Conservation (phyloP, 2,888 invertebrate species). For the Sericinus montela region DNA sequence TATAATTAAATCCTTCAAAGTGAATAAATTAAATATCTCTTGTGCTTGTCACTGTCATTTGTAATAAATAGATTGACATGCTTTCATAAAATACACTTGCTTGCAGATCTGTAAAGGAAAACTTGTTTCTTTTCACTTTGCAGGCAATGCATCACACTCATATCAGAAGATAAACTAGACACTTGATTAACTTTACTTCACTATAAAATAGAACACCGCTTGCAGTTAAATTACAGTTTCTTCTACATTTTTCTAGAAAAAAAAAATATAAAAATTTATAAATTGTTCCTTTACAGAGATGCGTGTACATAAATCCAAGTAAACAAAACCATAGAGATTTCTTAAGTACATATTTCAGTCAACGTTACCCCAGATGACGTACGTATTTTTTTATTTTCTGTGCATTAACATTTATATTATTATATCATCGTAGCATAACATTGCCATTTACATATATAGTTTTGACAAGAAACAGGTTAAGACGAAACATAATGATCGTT, state of each 20-base stretch:
- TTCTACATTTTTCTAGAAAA: too few relatives aligned
- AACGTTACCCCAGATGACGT: too few relatives aligned
- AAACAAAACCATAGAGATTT: too few relatives aligned
- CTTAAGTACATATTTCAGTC: too few relatives aligned
- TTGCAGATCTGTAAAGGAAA: conserved; percentile 12
- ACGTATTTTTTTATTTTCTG: too few relatives aligned
- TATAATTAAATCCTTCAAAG: too few relatives aligned
- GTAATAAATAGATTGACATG: conserved; percentile 15
- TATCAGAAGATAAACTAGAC: conserved; percentile 3
- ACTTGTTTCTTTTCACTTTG: conserved; percentile 18
- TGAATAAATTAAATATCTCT: too few relatives aligned
- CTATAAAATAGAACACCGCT: neutral
- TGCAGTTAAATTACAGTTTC: neutral
- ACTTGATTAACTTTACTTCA: conserved; percentile 9
- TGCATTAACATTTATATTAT: too few relatives aligned
- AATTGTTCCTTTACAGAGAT: too few relatives aligned
- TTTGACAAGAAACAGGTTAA: neutral
- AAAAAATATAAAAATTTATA: too few relatives aligned
- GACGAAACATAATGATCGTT: neutral
- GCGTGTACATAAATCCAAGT: too few relatives aligned
- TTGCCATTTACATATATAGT: neutral
- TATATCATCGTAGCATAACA: conserved; percentile 7
- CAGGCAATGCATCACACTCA: conserved; percentile 4
- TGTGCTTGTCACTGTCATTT: neutral
- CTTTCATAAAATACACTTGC: conserved; percentile 21